A percentile compares a stretch with the other conserved stretches of the same genome.
These are phyloP conservation scores for Thera britannica DNA, from an alignment of 2,888 invertebrate species.

Conservation along the genomic window DNA sequence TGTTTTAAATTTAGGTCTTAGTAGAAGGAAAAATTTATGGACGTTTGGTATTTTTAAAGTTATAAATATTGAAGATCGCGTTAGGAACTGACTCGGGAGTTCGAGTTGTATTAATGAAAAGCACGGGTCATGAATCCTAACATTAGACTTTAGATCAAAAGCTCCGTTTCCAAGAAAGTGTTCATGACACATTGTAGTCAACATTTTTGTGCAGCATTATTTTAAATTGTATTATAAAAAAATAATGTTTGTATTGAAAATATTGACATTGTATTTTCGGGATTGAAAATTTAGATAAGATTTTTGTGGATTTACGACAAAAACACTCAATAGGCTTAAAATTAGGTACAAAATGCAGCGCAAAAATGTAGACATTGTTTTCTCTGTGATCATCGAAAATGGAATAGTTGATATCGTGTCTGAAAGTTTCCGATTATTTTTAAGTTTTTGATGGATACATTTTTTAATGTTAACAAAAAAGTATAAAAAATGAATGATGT, in stretches of 20 bases:
- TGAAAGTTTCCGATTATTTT: conserved; percentile 74
- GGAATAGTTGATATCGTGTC: conserved; percentile 77
- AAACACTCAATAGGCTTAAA: conserved; percentile 50
- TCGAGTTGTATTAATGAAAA: conserved; percentile 77
- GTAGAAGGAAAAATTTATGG: conserved; percentile 83
- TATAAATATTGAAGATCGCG: conserved; percentile 77
- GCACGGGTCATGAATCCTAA: conserved; percentile 84
- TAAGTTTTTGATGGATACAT: conserved; percentile 74
- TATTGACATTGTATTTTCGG: conserved; percentile 67
- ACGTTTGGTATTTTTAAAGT: conserved; percentile 84
- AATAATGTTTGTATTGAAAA: conserved; percentile 57
- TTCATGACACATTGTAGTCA: conserved; percentile 64
- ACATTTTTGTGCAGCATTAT: conserved; percentile 55
- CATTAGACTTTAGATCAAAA: conserved; percentile 80
- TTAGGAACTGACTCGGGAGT: conserved; percentile 69
- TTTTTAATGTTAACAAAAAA: conserved; percentile 73
- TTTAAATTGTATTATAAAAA: conserved; percentile 45
- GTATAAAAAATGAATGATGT: conserved; percentile 59
- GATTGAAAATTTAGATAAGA: conserved; percentile 57
- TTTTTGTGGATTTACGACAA: conserved; percentile 57
- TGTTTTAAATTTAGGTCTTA: conserved; percentile 84
- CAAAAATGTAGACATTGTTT: conserved; percentile 56
- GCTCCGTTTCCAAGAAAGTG: conserved; percentile 84
- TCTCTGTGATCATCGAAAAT: conserved; percentile 81
- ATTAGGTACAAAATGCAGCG: conserved; percentile 49